phyloP scores from a whole-genome alignment of 2,888 invertebrate species.

The Lobophora halterata region DNA sequence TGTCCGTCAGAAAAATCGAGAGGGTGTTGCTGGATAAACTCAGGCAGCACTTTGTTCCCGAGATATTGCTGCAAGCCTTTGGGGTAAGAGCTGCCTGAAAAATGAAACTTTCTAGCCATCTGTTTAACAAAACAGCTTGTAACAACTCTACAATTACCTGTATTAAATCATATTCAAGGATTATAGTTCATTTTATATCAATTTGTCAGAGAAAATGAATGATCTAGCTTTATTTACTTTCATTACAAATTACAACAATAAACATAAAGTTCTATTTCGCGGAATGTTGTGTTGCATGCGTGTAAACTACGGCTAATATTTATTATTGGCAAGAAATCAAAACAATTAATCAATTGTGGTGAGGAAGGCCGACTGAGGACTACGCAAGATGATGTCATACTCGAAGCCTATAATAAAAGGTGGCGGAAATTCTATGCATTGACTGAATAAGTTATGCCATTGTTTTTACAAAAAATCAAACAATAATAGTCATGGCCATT shows the following conservation, averaged over 20 bases:
- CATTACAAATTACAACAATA: background rate
- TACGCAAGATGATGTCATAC: constrained; percentile 31
- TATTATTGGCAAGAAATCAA: constrained; percentile 21
- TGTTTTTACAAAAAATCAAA: constrained; percentile 3
- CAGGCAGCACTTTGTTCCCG: constrained; percentile 27
- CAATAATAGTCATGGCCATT: constrained; percentile 1
- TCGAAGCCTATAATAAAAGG: constrained; percentile 21
- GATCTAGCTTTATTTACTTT: background rate
- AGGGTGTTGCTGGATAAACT: constrained; percentile 30
- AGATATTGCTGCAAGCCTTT: constrained; percentile 30
- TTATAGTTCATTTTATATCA: too few species aligned
- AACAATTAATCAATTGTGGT: constrained; percentile 31
- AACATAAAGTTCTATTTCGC: constrained; percentile 2
- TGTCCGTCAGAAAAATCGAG: constrained; percentile 32
- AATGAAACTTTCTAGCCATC: constrained; percentile 24
- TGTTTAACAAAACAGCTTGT: constrained; percentile 2
- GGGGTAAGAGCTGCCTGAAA: constrained; percentile 35
- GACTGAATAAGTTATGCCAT: background rate
- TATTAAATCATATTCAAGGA: too few species aligned
- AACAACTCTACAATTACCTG: background rate
- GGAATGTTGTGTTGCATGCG: constrained; percentile 17
- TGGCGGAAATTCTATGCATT: constrained; percentile 9
- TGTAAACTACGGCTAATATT: constrained; percentile 3
- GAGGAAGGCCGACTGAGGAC: constrained; percentile 19
- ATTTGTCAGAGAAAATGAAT: too few species aligned